Base-by-base conservation (phyloP, 1,140 invertebrate species). In the Pogonomyrmex barbatus region DNA sequence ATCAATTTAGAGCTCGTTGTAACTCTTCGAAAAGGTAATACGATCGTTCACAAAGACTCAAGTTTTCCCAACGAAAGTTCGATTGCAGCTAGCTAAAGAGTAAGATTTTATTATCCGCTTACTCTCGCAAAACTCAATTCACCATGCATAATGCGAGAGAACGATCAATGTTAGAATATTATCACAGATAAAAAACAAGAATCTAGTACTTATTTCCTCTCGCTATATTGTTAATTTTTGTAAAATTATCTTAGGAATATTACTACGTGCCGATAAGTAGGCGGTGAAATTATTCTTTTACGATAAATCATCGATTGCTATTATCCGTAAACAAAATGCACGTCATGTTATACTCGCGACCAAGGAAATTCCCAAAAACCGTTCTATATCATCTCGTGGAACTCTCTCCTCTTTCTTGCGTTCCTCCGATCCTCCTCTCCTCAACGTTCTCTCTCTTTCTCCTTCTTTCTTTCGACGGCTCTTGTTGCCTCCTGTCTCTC, bases 1-100 rank as follows among this genome's bases (percentile, higher is more conserved):
- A 82, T 82, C 50, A 82, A 82, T 82, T 82, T 82, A 71, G 67
- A 82, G 14, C 39, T 58, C 65, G 30, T 73, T 56, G 52, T 60
- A 71, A 60, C 54, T 73, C 79, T 47, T n/a, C 54, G 30, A 54
- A 73, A 60, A 47, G n/a, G 68, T 71, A 82, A 82, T n/a, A 30
- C 79, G 67, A 73, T 73, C 79, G 17, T 9, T 47, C 52, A 45
- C 52, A 6, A 56, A 58, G 42, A 71, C 67, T 36, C 4, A 58
- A 82, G 52, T 47, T 73, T 82, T 24, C 30, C 54, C 8, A 71
- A 45, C 42, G n/a, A 60, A 47, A 24, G 42, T 60, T 73, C 24
- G 14, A 65, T 47, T 56, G 67, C 12, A 58, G n/a, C 2, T 71
- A 52, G 45, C 10, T 14, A 36, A 60, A 73, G 33, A 56, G 6